These are phyloP conservation scores for Hylaeus anthracinus DNA, from an alignment of 1,140 invertebrate genomes.

Conservation along the genomic window DNA sequence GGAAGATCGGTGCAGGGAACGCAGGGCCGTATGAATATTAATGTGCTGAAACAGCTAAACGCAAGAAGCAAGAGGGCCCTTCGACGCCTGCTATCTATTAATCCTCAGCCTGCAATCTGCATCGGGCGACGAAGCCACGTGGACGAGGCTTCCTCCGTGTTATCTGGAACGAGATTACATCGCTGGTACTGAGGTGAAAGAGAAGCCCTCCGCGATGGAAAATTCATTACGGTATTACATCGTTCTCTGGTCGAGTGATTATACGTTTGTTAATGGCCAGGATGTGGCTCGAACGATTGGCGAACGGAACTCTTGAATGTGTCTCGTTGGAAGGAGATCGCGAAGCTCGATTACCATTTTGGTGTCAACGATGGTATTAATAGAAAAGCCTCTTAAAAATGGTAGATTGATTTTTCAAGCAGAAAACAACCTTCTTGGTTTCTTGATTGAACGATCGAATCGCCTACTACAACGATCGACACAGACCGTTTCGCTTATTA, in stretches of 20 bases:
- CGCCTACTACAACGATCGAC: no score
- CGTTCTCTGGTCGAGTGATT: constrained; percentile 28
- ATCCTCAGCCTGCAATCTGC: constrained; percentile 64
- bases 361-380: no score
- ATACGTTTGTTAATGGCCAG: constrained; percentile 1
- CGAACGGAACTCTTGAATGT: neutral
- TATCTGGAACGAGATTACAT: constrained; percentile 40
- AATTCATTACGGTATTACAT: constrained; percentile 48
- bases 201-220: neutral
- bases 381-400: no score
- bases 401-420: no score
- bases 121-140: constrained; percentile 41
- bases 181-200: neutral
- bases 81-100: constrained; percentile 62
- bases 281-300: neutral
- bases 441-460: no score
- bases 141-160: neutral
- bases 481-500: no score
- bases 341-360: no score
- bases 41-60: constrained; percentile 78
- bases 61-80: constrained; percentile 67
- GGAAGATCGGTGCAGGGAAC: constrained; percentile 5
- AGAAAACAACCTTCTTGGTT: no score
- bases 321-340: neutral
- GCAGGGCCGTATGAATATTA: constrained; percentile 74